These are phyloP conservation scores for Thalassarche chlororhynchos DNA, from an alignment of 2,113 vertebrate species.

Conservation along the genomic window DNA sequence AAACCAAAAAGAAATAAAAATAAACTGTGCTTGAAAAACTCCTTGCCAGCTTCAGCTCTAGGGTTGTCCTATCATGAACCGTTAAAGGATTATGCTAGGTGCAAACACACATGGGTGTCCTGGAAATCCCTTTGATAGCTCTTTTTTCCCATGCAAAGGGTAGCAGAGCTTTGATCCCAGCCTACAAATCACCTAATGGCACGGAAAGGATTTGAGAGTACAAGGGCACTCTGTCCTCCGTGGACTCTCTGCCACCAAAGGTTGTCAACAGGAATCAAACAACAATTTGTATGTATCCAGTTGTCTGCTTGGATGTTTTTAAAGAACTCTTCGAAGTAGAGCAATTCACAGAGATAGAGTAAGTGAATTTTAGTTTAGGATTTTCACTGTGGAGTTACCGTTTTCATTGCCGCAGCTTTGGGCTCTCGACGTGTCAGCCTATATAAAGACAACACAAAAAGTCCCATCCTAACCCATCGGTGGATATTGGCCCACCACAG, in stretches of 20 bases:
- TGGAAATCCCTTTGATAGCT: not conserved
- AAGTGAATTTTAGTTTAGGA: not conserved
- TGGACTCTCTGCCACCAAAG: not conserved
- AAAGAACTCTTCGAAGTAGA: not conserved
- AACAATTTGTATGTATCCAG: not conserved
- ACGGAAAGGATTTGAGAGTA: not conserved
- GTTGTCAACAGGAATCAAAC: not conserved
- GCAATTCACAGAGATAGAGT: not conserved
- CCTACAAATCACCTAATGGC: not conserved
- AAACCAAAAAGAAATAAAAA: not conserved
- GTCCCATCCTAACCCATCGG: not conserved
- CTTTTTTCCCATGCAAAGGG: not conserved
- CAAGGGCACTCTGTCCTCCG: not conserved
- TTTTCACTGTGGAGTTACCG: not conserved
- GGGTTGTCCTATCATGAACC: not conserved
- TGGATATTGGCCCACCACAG: not conserved
- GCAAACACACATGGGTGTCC: not conserved
- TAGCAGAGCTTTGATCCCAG: not conserved
- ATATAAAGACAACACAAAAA: not conserved
- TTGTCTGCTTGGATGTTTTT: not conserved
- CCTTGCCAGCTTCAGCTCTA: not conserved
- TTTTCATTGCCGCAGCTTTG: not conserved
- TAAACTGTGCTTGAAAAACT: not conserved
- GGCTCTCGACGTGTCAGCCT: accelerated
- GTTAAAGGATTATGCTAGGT: not conserved